Conservation (phyloP, 2,113 vertebrate genomes). For the Sialia sialis region DNA sequence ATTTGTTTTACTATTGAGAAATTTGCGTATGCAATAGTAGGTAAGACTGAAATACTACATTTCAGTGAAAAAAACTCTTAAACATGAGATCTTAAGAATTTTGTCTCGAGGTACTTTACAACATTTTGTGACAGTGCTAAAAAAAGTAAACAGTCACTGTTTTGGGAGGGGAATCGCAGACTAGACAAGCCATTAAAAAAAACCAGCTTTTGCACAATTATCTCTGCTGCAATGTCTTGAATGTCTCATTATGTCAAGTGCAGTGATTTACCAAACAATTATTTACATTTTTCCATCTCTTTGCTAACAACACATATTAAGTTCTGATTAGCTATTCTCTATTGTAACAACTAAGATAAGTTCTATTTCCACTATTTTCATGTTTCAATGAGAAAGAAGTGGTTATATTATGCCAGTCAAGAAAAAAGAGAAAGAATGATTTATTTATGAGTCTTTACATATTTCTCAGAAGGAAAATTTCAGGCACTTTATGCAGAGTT, state of each 20-base stretch:
- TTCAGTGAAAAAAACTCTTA: neutral
- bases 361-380: neutral
- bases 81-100: neutral
- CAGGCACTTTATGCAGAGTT: neutral
- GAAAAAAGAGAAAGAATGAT: neutral
- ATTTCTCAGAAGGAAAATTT: neutral
- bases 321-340: conserved; percentile 42
- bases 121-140: neutral
- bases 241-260: conserved; percentile 41
- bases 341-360: neutral
- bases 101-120: neutral
- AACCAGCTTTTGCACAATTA: neutral
- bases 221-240: neutral
- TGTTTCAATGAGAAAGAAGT: neutral
- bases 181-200: neutral
- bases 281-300: conserved; percentile 39
- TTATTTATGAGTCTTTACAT: neutral
- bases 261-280: conserved; percentile 40
- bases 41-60: neutral
- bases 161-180: neutral
- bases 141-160: neutral
- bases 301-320: neutral
- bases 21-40: neutral
- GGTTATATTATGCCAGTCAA: neutral
- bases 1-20: neutral